Conservation (phyloP, 2,797 vertebrate species). For the Liparis tanakae region DNA sequence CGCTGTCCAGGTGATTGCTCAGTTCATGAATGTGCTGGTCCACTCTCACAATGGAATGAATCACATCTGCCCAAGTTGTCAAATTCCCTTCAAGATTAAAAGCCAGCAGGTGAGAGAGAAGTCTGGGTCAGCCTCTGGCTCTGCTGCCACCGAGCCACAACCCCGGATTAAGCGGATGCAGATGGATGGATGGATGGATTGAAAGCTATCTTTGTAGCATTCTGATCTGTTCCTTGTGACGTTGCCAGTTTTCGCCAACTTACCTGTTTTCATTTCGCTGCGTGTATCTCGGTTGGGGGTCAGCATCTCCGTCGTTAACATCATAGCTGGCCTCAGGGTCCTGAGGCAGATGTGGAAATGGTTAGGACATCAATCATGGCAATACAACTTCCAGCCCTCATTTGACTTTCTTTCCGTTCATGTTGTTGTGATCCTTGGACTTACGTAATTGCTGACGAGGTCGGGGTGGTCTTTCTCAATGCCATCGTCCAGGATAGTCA, state of each 20-base stretch:
- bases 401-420: neutral
- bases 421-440: constrained; percentile 17
- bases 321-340: constrained; percentile 96
- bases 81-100: constrained; percentile 20
- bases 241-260: constrained; percentile 24
- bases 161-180: no score
- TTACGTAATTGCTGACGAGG: constrained; percentile 90
- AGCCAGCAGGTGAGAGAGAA: neutral
- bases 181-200: neutral
- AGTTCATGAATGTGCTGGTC: neutral
- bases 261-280: constrained; percentile 99
- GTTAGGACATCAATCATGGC: neutral
- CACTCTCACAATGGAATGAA: neutral
- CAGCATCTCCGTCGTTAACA: constrained; percentile 95
- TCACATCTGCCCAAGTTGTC: neutral
- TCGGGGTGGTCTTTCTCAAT: constrained; percentile 98
- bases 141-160: no score
- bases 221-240: neutral
- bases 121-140: no score
- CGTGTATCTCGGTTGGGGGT: constrained; percentile 97
- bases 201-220: constrained; percentile 29
- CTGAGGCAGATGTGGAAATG: constrained; percentile 70
- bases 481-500: constrained; percentile 96
- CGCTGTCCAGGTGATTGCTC: constrained; percentile 7
- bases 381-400: neutral